Evolutionary conservation across 2,113 vertebrate species (phyloP).

Genomic region (Halichoeres trimaculatus): DNA sequence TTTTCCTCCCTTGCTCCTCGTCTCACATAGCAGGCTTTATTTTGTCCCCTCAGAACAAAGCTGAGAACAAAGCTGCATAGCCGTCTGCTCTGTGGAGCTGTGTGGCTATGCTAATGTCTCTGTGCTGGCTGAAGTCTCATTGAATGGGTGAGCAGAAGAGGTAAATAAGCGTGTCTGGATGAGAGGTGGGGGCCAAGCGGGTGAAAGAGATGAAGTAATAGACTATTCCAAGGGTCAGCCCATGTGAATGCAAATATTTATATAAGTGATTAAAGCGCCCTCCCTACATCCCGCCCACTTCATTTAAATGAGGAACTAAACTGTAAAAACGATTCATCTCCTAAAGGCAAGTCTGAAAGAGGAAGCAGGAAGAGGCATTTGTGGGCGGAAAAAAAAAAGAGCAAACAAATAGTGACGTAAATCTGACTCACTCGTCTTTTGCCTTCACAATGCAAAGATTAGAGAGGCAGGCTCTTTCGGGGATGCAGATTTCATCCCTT

Average conservation of each 20-base stretch:
- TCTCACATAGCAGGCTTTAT: slow-evolving; percentile 70
- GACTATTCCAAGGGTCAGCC: slow-evolving; percentile 81
- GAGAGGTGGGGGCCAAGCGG: slow-evolving; percentile 68
- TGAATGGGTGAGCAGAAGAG: slow-evolving; percentile 79
- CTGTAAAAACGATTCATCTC: slow-evolving; percentile 80
- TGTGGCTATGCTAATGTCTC: slow-evolving; percentile 78
- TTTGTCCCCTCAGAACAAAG: slow-evolving; percentile 76
- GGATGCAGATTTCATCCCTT: slow-evolving; percentile 78
- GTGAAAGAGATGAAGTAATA: slow-evolving; percentile 78
- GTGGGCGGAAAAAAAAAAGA: slow-evolving; percentile 70
- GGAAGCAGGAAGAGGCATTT: slow-evolving; percentile 80
- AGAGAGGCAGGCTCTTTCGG: slow-evolving; percentile 76
- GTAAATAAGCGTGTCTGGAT: slow-evolving; percentile 81
- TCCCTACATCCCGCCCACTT: slow-evolving; percentile 79
- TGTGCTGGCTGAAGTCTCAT: slow-evolving; percentile 60
- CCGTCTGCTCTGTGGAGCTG: slow-evolving; percentile 62
- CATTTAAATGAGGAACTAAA: slow-evolving; percentile 82
- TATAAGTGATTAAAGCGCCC: slow-evolving; percentile 83
- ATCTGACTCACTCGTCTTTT: slow-evolving; percentile 85
- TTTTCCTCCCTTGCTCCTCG: slow-evolving; percentile 45
- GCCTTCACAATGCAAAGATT: slow-evolving; percentile 82
- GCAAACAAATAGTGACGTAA: slow-evolving; percentile 84
- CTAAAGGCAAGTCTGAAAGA: slow-evolving; percentile 80
- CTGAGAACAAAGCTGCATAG: slow-evolving; percentile 75
- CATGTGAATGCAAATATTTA: slow-evolving; percentile 85